Percentiles rank a stretch among this genome's conserved stretches.
Conservation (phyloP, 2,888 invertebrate genomes). For the Syrphus vitripennis region DNA sequence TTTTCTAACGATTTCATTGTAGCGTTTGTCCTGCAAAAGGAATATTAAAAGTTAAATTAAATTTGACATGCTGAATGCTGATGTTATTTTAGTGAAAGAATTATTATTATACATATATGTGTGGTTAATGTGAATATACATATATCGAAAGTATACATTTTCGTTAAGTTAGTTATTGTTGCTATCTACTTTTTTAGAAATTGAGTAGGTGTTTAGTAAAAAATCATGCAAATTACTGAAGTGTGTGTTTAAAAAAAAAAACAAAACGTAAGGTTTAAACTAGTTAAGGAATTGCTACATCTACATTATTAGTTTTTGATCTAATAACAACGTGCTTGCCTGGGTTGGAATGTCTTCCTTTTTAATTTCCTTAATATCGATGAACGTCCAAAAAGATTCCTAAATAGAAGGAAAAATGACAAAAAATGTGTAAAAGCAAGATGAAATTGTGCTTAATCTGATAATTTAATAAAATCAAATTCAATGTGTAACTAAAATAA, state of each 20-base stretch:
- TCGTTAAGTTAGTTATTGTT: background rate
- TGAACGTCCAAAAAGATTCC: slow-evolving; percentile 32
- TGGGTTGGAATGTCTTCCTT: slow-evolving; percentile 23
- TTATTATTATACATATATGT: background rate
- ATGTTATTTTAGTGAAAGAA: background rate
- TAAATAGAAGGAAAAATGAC: slow-evolving; percentile 22
- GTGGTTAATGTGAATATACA: background rate
- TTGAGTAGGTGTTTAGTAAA: background rate
- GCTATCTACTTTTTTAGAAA: background rate
- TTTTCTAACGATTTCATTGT: slow-evolving; percentile 4
- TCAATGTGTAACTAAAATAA: background rate
- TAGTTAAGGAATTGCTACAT: background rate
- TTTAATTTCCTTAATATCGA: slow-evolving; percentile 25
- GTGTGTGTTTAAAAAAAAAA: background rate
- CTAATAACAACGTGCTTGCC: slow-evolving; percentile 40
- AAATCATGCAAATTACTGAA: background rate
- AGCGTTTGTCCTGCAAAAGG: background rate
- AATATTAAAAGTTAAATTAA: background rate
- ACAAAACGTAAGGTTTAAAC: background rate
- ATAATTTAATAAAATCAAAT: background rate
- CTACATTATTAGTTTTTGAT: background rate
- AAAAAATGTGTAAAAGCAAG: slow-evolving; percentile 28
- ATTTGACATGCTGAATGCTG: background rate
- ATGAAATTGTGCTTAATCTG: background rate
- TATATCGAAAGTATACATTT: background rate